Evolutionary conservation across 2,797 vertebrate species (phyloP), one percentile per base, ranked within the genome.

Genomic region (Phalanger gymnotis): DNA sequence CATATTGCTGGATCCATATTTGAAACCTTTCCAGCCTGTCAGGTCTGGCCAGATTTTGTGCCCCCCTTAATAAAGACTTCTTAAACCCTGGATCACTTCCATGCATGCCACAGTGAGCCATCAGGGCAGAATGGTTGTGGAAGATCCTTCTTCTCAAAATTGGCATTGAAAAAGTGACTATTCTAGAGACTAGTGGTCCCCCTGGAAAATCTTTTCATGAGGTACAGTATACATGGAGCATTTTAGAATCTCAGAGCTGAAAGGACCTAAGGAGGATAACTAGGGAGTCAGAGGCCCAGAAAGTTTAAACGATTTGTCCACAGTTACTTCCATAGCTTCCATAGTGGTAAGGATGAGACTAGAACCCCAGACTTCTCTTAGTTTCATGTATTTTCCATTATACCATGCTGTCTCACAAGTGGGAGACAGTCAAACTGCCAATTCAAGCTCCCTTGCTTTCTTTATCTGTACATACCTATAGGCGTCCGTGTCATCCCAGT

Each of bases 231-330:
- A n/a, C 58, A 28, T 92, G 31, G 22, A 51, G 40, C 57, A 55
- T 91, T 51, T 54, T 54, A 51, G 94, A 93, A 93, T 61, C 66
- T 90, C 55, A 94, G 19, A 57, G 27, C 73, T 73, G 53, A 51
- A 28, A 40, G 47, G 19, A 93, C 3, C 27, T 52, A 54, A 53
- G 27, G 19, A 61, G 14, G 58, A 34, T 31, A 61, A 3, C 81
- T 16, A 57, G 91, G 94, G 91, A 53, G 0, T 47, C 5, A 0
- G 27, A 54, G 4, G 40, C 28, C 55, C 52, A 57, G 0, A 57
- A 66, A 16, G 5, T 54, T 34, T 53, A 61, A 53, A 25, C 9
- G 28, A 30, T 0, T 1, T 0, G 54, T 54, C 53, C 54, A 1
- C 0, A 53, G 89, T 53, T n/a, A 53, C 14, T 4, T 30, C 2